Base-by-base conservation (phyloP, 64 coral and sea anemone species). In the Trachythela sp. region DNA sequence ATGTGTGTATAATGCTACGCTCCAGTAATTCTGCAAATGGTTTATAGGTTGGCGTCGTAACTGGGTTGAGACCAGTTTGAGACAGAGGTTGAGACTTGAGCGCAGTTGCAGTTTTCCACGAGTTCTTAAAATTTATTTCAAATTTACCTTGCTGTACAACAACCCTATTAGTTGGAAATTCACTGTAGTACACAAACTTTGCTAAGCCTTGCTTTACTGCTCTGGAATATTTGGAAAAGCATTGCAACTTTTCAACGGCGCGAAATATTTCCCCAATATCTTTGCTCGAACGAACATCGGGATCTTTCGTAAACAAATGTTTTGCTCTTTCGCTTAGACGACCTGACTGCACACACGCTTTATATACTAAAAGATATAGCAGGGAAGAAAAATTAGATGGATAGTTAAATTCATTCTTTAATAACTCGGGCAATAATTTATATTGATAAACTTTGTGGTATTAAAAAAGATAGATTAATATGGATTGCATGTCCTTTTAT, bases 151-250 rank as follows among this genome's bases (percentile, higher is more conserved):
- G 75, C 37, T 39, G 75, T 15, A 80, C 75, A 2, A 80, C 33
- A 0, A 80, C 37, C 33, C 75, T 80, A 1, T 35, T 18, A 17
- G 8, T 6, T 39, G 31, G 75, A 39, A 80, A 80, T 35, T 80
- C 37, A 80, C 75, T 37, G 34, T 80, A 80, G 34, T 80, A 39
- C 26, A 80, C 75, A 80, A 80, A 80, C 32, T 80, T 80, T 18
- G 75, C 37, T 35, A 80, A 39, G 31, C 37, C 37, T 39, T 37
- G 9, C 75, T 80, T 80, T 4, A 39, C 75, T 15, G 75, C 75
- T 35, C 33, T n/a, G 20, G 75, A 80, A 80, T 80, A 80, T 39
- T 35, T 37, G 9, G 75, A 35, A 39, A 80, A 80, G 37, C 75
- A 80, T 80, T 35, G 37, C 75, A 80, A 36, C 37, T 80, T 80